These are phyloP conservation scores for Emydura subglobosa DNA, from an alignment of 2,113 vertebrate genomes.

Conservation along the genomic window DNA sequence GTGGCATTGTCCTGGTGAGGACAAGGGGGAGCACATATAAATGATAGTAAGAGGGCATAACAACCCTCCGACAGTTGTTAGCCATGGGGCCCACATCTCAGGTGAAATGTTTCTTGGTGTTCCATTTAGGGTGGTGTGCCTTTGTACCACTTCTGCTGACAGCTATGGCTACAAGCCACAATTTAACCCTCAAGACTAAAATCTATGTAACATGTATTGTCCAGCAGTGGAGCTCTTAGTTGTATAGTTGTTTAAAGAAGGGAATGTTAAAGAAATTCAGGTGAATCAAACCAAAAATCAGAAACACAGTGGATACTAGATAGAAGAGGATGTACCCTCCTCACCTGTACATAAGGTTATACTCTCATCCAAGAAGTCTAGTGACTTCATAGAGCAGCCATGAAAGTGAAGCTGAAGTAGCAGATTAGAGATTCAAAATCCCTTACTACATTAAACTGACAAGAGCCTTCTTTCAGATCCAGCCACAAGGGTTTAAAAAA, in stretches of 20 bases:
- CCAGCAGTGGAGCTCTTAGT: neutral
- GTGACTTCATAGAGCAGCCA: neutral
- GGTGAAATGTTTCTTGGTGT: neutral
- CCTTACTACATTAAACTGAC: neutral
- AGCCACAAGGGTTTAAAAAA: neutral
- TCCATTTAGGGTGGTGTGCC: neutral
- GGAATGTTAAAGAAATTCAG: neutral
- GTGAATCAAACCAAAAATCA: neutral
- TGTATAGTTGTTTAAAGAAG: neutral
- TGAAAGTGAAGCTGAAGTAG: neutral
- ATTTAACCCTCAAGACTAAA: too few relatives aligned
- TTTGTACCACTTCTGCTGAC: neutral
- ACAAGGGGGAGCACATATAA: accelerated
- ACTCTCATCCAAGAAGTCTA: neutral
- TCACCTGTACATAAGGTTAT: accelerated
- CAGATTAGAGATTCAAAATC: neutral
- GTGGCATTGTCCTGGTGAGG: neutral
- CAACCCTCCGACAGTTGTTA: neutral
- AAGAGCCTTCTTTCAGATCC: neutral
- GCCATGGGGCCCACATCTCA: neutral
- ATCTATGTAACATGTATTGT: neutral
- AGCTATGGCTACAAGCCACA: neutral
- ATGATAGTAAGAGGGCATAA: neutral
- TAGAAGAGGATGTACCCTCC: neutral
- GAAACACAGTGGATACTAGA: neutral